These are phyloP conservation scores for Paedocypris micromegethes DNA, from an alignment of 2,797 vertebrate species.

Conservation along the genomic window DNA sequence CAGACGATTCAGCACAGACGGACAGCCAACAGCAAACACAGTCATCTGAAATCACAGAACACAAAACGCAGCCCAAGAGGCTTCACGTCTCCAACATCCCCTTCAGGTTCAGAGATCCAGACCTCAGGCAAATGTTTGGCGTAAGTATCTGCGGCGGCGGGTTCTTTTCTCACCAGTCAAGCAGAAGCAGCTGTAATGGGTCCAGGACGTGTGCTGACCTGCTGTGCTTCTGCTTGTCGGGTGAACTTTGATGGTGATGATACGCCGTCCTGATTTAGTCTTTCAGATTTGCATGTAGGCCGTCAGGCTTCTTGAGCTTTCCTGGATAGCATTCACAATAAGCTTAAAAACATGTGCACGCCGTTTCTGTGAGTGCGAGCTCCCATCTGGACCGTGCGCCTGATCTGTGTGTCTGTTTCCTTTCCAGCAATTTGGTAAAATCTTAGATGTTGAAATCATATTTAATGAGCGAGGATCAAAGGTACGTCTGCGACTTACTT, in stretches of 20 bases:
- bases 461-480: slow-evolving; percentile 97
- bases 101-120: slow-evolving; percentile 93
- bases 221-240: not conserved
- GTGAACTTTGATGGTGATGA: slow-evolving; percentile 1
- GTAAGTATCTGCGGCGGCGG: slow-evolving; percentile 67
- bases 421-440: slow-evolving; percentile 99
- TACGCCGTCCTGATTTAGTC: not conserved
- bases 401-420: slow-evolving; percentile 54
- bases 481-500: slow-evolving; percentile 69
- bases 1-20: slow-evolving; percentile 86
- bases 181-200: not conserved
- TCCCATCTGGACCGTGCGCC: not conserved
- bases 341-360: not conserved
- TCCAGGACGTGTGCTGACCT: not conserved
- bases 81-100: slow-evolving; percentile 97
- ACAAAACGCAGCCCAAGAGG: slow-evolving; percentile 91
- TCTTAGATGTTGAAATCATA: slow-evolving; percentile 99
- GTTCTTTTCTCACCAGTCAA: no score
- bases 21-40: slow-evolving; percentile 87
- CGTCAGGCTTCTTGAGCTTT: not conserved
- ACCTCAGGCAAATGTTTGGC: slow-evolving; percentile 97
- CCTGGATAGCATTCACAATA: not conserved
- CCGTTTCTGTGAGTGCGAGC: not conserved
- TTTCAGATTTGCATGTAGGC: not conserved
- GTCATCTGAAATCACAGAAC: slow-evolving; percentile 86